Conservation (phyloP, 2,113 vertebrate species). For the Labeo rohita region DNA sequence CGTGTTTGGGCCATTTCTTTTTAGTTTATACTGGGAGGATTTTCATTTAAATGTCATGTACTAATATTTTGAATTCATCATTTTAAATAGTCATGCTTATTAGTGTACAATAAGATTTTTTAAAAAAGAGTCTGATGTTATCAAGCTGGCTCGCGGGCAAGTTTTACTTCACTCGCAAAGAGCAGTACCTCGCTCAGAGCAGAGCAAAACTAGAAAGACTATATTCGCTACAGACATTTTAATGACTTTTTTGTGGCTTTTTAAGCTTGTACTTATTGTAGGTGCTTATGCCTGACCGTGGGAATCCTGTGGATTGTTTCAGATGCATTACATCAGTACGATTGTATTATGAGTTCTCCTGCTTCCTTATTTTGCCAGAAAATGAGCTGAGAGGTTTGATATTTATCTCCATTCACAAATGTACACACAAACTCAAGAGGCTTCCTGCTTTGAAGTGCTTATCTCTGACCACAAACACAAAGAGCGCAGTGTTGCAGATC, state of each 20-base stretch:
- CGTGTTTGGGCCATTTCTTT: neutral
- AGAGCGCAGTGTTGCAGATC: neutral
- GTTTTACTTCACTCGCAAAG: neutral
- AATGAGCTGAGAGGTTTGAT: neutral
- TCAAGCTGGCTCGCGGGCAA: neutral
- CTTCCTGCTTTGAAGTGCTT: constrained; percentile 50
- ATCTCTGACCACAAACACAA: constrained; percentile 49
- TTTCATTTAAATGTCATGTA: neutral
- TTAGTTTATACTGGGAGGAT: neutral
- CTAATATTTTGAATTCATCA: neutral
- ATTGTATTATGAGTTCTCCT: neutral
- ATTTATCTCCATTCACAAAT: neutral
- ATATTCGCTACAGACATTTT: constrained; percentile 18
- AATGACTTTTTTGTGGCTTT: neutral
- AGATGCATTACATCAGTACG: constrained; percentile 22
- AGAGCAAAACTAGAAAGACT: neutral
- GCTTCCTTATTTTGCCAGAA: constrained; percentile 13
- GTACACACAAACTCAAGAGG: constrained; percentile 17
- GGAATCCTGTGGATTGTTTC: constrained; percentile 1
- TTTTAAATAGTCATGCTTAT: neutral
- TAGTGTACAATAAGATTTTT: neutral
- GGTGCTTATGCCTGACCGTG: neutral
- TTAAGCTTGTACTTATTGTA: neutral
- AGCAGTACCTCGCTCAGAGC: neutral
- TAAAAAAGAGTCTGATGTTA: neutral